Evolutionary conservation across 35 echinoderm and acorn worm genomes (phyloP), one percentile per base, ranked within the genome.

Genomic region (Chiridota heheva): DNA sequence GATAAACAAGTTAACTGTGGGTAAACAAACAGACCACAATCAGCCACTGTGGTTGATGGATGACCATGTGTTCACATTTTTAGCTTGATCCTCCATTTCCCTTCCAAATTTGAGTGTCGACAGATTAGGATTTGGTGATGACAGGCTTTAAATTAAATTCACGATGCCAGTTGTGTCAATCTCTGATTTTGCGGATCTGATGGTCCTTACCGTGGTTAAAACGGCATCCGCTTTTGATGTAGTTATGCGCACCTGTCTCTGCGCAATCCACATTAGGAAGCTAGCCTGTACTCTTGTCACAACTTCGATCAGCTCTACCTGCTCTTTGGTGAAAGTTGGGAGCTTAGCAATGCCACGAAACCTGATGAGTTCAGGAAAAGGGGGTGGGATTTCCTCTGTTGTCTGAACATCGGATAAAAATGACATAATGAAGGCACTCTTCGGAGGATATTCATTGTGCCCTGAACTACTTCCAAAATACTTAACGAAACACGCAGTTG

Each of bases 1-100:
- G 70, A 72, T 17, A 90, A 29, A 34, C 48, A 90, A 32, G 58
- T 20, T 30, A 58, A 42, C 30, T 68, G 31, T 42, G 59, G 49
- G 58, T 83, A 46, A n/a, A 89, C 13, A 60, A 73, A 89, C 7
- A 89, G 67, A 1, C 87, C 87, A 83, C 78, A 83, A 32, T 89
- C 86, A 12, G 47, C 73, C 1, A 69, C 63, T 31, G 49, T 24
- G 49, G 49, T 56, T 16, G 49, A 56, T 56, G 48, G 48, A 24
- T 56, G 49, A 24, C 49, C 49, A 56, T 56, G 49, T 16, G 1
- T 56, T 18, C 24, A 17, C 62, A 70, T 28, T 73, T 36, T 49
- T 72, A 42, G 81, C 67, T 61, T 75, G 38, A 32, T 24, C 35
- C 70, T 86, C 82, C 71, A 63, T 86, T 30, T 55, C 18, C 6